These are phyloP conservation scores for Temnothorax nylanderi DNA, from an alignment of 1,140 invertebrate genomes.

Conservation along the genomic window DNA sequence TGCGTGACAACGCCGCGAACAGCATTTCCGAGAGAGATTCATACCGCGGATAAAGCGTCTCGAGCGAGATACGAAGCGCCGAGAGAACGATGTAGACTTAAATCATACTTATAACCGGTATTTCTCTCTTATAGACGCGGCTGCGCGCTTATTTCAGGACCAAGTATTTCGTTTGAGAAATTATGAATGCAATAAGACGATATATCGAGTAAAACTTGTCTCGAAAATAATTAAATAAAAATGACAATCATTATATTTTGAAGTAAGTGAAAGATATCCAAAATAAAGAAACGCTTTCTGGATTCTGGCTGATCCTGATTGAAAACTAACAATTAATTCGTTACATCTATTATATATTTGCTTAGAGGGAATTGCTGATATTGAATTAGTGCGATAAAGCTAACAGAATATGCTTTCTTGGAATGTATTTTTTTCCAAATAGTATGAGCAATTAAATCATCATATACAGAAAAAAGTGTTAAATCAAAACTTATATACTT, in stretches of 20 bases:
- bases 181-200: background rate
- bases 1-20: slow-evolving; percentile 34
- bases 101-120: slow-evolving; percentile 30
- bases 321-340: background rate
- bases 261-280: background rate
- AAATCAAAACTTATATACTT: no score
- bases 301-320: background rate
- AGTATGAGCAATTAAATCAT: background rate
- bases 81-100: slow-evolving; percentile 19
- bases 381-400: background rate
- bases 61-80: slow-evolving; percentile 19
- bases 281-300: background rate
- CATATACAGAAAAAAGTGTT: background rate
- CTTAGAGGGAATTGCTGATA: background rate
- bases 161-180: background rate
- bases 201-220: background rate
- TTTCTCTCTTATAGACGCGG: slow-evolving; percentile 21
- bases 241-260: background rate
- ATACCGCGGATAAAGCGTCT: slow-evolving; percentile 21
- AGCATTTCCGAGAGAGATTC: background rate
- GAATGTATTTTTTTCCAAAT: background rate
- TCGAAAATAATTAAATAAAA: background rate
- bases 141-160: background rate
- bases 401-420: background rate
- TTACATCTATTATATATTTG: background rate